These are phyloP conservation scores for Sphecodes monilicornis DNA, from an alignment of 2,888 invertebrate species.

Conservation along the genomic window DNA sequence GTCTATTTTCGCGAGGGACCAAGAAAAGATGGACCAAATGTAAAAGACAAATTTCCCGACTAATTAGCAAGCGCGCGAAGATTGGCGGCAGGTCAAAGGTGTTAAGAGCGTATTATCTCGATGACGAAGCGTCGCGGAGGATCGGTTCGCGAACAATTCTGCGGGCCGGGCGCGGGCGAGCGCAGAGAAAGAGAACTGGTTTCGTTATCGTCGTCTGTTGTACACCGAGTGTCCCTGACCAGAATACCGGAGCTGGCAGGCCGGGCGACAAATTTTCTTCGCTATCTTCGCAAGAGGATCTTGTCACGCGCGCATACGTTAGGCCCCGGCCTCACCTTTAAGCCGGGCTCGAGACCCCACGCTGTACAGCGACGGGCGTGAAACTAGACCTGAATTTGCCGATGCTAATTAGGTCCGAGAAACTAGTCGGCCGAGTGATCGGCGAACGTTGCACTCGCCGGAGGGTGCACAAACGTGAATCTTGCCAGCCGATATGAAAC, in stretches of 20 bases:
- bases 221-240: conserved; percentile 73
- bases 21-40: background rate
- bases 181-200: conserved; percentile 70
- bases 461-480: conserved; percentile 44
- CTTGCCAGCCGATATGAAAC: conserved; percentile 42
- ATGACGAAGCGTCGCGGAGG: background rate
- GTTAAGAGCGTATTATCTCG: background rate
- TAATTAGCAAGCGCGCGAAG: background rate
- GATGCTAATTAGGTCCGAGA: conserved; percentile 63
- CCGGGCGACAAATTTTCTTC: conserved; percentile 75
- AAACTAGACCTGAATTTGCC: conserved; percentile 62
- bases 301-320: conserved; percentile 73
- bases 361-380: conserved; percentile 24
- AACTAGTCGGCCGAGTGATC: conserved; percentile 40
- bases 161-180: conserved; percentile 40
- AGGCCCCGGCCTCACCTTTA: conserved; percentile 55
- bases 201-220: conserved; percentile 72
- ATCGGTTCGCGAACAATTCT: conserved; percentile 42
- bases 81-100: background rate
- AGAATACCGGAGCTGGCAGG: conserved; percentile 69
- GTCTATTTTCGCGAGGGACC: background rate
- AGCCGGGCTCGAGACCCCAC: conserved; percentile 62
- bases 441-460: conserved; percentile 27
- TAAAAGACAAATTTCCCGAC: background rate
- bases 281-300: conserved; percentile 74